Conservation (phyloP, 2,113 vertebrate genomes). For the Brachionichthys hirsutus region DNA sequence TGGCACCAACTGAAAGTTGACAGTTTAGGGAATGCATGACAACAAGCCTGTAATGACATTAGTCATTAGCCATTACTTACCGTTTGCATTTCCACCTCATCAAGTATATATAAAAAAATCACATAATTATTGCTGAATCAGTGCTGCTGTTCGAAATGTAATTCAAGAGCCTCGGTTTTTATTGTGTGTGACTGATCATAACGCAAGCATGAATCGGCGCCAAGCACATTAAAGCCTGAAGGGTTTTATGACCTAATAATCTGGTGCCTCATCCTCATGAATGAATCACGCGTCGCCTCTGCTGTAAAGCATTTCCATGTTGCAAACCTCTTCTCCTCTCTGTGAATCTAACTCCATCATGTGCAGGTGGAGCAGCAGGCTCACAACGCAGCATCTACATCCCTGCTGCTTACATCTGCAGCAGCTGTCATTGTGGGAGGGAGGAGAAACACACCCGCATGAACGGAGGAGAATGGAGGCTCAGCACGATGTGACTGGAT, state of each 20-base stretch:
- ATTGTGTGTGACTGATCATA: conserved; percentile 2
- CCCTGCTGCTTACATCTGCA: conserved; percentile 36
- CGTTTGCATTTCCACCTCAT: no score
- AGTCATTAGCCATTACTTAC: no score
- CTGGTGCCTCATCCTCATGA: conserved; percentile 16
- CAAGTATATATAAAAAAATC: no score
- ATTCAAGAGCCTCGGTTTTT: background rate
- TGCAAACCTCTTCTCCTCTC: conserved; percentile 4
- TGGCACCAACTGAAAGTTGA: no score
- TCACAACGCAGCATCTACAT: conserved; percentile 7
- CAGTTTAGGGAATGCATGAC: no score
- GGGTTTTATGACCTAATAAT: conserved; percentile 11
- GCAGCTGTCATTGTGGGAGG: conserved; percentile 33
- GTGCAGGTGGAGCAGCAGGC: conserved; percentile 39
- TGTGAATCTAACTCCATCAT: conserved; percentile 11
- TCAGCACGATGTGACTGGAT: conserved; percentile 27
- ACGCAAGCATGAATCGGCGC: conserved; percentile 7
- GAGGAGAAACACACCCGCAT: conserved; percentile 5
- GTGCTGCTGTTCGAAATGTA: no score
- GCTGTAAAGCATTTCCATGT: background rate
- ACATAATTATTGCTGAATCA: no score
- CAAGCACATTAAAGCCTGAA: conserved; percentile 1
- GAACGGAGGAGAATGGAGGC: conserved; percentile 21
- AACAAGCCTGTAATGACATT: no score
- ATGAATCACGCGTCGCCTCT: conserved; percentile 12